phyloP scores from a whole-genome alignment of 2,888 invertebrate species.

The Scaptomyza parva region DNA sequence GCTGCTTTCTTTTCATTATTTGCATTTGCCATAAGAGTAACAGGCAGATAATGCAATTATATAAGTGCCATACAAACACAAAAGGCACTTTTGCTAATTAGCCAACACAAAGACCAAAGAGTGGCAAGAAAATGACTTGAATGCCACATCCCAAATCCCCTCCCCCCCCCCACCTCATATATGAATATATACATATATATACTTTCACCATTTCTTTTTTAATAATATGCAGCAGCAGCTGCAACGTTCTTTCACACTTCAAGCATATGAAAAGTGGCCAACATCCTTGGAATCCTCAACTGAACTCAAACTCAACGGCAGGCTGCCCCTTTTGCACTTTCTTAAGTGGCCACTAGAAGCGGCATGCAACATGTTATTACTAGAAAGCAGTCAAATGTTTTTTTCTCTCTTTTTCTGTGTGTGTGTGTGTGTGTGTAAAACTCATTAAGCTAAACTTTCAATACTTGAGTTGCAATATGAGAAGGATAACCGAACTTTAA shows the following conservation, averaged over 20 bases:
- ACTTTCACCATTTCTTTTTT: too few species aligned
- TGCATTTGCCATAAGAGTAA: constrained; percentile 67
- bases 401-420: background rate
- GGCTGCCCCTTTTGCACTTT: constrained; percentile 35
- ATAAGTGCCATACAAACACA: constrained; percentile 66
- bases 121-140: constrained; percentile 52
- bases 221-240: constrained; percentile 27
- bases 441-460: constrained; percentile 50
- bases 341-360: constrained; percentile 61
- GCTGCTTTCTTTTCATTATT: constrained; percentile 73
- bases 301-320: background rate
- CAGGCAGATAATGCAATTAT: constrained; percentile 77
- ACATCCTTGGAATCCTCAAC: constrained; percentile 24
- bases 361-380: constrained; percentile 48
- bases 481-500: constrained; percentile 4
- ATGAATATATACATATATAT: background rate
- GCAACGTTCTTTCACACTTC: constrained; percentile 65
- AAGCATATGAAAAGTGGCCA: constrained; percentile 21
- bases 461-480: constrained; percentile 29
- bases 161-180: background rate
- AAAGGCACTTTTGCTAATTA: constrained; percentile 75
- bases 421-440: constrained; percentile 43
- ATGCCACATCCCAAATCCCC: background rate
- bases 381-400: constrained; percentile 15
- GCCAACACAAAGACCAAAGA: constrained; percentile 57